Conservation (phyloP, 2,888 invertebrate genomes). For the Gari tellinella region DNA sequence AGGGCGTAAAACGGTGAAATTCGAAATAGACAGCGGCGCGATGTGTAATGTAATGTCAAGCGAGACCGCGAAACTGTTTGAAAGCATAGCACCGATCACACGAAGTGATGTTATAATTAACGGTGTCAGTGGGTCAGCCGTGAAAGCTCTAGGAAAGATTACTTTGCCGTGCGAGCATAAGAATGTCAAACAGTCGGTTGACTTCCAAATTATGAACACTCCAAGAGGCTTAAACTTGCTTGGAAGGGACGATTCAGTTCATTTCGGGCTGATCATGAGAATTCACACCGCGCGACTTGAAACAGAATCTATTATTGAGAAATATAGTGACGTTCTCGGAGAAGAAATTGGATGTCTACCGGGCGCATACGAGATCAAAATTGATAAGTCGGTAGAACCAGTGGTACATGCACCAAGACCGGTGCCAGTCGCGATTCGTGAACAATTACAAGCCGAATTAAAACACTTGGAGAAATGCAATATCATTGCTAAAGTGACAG, state of each 20-base stretch:
- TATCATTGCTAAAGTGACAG: conserved; percentile 1
- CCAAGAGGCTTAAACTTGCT: conserved; percentile 18
- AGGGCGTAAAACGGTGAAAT: not conserved
- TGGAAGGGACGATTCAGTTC: too few relatives aligned
- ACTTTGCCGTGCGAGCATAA: conserved; percentile 31
- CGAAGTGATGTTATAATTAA: conserved; percentile 15
- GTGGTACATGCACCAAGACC: conserved; percentile 41
- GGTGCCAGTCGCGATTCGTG: conserved; percentile 26
- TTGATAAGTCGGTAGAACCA: conserved; percentile 20
- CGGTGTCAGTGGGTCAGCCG: conserved; percentile 16
- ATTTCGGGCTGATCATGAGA: too few relatives aligned
- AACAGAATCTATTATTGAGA: conserved; percentile 5
- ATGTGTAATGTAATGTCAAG: conserved; percentile 37
- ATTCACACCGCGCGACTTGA: conserved; percentile 17
- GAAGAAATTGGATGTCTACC: conserved; percentile 41
- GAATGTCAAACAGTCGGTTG: not conserved
- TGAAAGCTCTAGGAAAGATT: conserved; percentile 24
- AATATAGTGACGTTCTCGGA: conserved; percentile 27
- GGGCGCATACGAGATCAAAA: conserved; percentile 41
- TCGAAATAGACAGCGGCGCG: conserved; percentile 36
- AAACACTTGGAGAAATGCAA: not conserved
- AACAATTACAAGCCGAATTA: conserved; percentile 13
- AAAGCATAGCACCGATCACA: conserved; percentile 8
- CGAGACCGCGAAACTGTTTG: conserved; percentile 19
- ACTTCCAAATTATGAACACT: conserved; percentile 35